Percentiles rank a stretch among this genome's conserved stretches.
These are phyloP conservation scores for Aleadryas rufinucha DNA, from an alignment of 2,113 vertebrate species.

Conservation along the genomic window DNA sequence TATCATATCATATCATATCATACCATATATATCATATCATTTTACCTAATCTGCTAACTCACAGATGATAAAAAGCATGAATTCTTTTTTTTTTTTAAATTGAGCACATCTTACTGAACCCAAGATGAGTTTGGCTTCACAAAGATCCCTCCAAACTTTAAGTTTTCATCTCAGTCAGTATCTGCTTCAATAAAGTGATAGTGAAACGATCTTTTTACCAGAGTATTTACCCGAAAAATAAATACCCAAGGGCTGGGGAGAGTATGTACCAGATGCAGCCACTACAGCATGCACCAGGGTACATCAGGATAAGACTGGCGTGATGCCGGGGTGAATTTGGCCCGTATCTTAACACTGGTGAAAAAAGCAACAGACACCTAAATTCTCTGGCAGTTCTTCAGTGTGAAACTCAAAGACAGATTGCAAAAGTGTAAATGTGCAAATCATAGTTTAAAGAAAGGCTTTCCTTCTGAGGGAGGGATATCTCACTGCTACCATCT, in stretches of 20 bases:
- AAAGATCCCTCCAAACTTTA: background rate
- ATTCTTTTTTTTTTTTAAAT: background rate
- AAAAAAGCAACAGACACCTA: background rate
- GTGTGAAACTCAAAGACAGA: background rate
- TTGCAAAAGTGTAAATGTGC: background rate
- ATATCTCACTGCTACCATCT: background rate
- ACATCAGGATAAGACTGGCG: background rate
- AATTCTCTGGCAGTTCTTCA: background rate
- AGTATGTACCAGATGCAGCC: background rate
- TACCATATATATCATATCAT: background rate
- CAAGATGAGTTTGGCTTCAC: background rate
- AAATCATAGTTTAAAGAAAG: background rate
- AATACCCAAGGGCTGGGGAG: background rate
- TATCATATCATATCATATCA: too few relatives aligned
- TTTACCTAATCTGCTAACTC: background rate
- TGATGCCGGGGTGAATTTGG: background rate
- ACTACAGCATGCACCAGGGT: background rate
- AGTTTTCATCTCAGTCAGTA: background rate
- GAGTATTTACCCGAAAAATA: background rate
- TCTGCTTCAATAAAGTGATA: background rate
- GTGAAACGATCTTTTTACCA: background rate
- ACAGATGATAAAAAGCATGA: background rate
- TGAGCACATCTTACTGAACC: background rate
- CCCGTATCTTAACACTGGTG: rapidly evolving
- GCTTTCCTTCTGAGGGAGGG: background rate